Evolutionary conservation across 2,888 invertebrate species (phyloP).

Genomic region (Morinoia aosen): DNA sequence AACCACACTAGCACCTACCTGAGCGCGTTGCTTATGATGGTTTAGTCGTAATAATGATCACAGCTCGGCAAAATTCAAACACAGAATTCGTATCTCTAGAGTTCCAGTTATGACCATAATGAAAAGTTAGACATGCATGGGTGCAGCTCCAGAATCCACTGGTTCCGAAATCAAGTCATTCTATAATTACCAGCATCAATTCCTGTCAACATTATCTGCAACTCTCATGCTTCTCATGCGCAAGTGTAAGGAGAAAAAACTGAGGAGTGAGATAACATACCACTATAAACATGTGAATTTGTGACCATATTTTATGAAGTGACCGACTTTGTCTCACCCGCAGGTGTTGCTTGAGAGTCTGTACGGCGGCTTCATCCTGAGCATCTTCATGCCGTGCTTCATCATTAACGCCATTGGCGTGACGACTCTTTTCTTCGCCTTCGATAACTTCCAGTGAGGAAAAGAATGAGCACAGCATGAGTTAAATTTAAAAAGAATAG

Average conservation of each 20-base stretch:
- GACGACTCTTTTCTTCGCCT: not conserved
- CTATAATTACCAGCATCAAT: not conserved
- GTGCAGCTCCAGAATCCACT: not conserved
- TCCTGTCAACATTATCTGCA: not conserved
- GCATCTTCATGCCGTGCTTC: constrained; percentile 35
- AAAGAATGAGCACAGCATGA: not conserved
- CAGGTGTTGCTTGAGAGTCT: constrained; percentile 39
- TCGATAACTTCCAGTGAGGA: constrained; percentile 30
- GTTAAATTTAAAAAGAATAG: too few relatives aligned
- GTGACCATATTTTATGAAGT: not conserved
- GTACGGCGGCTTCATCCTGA: constrained; percentile 26
- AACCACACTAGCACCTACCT: too few relatives aligned
- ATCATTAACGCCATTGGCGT: constrained; percentile 2
- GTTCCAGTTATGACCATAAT: not conserved
- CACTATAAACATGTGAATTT: not conserved
- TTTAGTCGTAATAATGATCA: too few relatives aligned
- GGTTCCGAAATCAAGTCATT: not conserved
- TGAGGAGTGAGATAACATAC: too few relatives aligned
- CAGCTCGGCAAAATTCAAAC: not conserved
- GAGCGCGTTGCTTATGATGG: too few relatives aligned
- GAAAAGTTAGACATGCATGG: not conserved
- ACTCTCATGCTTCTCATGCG: not conserved
- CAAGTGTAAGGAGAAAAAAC: not conserved
- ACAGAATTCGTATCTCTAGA: not conserved
- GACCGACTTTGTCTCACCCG: not conserved